A percentile compares a stretch with the other conserved stretches of the same genome.
These are phyloP conservation scores for Gallinago media DNA, from an alignment of 2,113 vertebrate species.

Conservation along the genomic window DNA sequence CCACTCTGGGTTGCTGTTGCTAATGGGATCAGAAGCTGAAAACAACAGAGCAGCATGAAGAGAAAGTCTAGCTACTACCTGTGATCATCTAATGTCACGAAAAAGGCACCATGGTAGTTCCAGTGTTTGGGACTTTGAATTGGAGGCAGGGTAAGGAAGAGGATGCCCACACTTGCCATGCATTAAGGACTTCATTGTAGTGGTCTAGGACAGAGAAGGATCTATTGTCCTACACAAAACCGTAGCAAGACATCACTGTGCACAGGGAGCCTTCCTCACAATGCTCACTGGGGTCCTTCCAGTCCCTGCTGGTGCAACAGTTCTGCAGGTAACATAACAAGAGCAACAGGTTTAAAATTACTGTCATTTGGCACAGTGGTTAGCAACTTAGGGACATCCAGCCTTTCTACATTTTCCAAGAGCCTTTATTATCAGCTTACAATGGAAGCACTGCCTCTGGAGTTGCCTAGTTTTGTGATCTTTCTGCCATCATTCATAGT, in stretches of 20 bases:
- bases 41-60: background rate
- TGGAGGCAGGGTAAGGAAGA: background rate
- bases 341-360: background rate
- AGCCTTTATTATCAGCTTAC: background rate
- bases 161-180: background rate
- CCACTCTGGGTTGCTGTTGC: background rate
- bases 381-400: background rate
- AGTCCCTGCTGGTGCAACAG: background rate
- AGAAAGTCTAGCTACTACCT: background rate
- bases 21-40: background rate
- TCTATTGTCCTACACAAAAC: background rate
- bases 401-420: background rate
- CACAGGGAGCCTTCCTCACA: background rate
- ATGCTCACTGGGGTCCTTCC: background rate
- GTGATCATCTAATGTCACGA: background rate
- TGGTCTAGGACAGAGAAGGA: background rate
- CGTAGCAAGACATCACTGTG: background rate
- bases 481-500: background rate
- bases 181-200: background rate
- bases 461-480: background rate
- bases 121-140: background rate
- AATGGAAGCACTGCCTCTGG: background rate
- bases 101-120: background rate
- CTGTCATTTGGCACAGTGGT: background rate
- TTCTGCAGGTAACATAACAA: background rate